Conservation (phyloP, 2,888 invertebrate species). For the Brenthis hecate region DNA sequence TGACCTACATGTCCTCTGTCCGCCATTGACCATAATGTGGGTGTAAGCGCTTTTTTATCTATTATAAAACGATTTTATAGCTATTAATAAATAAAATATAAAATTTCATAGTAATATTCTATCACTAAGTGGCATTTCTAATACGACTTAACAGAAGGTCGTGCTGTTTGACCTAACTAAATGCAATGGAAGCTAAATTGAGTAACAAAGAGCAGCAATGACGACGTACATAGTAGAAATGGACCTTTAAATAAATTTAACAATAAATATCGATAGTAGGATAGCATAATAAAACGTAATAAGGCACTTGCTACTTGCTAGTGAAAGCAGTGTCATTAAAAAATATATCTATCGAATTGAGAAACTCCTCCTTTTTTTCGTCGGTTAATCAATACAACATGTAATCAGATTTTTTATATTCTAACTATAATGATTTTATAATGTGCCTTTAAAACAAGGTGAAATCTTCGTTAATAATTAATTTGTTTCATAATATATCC, state of each 20-base stretch:
- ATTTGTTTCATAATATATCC: slow-evolving; percentile 7
- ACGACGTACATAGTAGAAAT: background rate
- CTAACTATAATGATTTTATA: background rate
- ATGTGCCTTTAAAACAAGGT: too few species aligned
- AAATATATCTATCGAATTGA: background rate
- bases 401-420: background rate
- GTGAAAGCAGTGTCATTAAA: slow-evolving; percentile 10
- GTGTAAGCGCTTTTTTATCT: slow-evolving; percentile 25
- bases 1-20: slow-evolving; percentile 35
- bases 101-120: background rate
- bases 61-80: slow-evolving; percentile 1
- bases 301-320: background rate
- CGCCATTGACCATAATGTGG: slow-evolving; percentile 34
- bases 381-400: too few species aligned
- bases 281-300: background rate
- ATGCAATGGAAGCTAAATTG: slow-evolving; percentile 18
- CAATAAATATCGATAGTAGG: background rate
- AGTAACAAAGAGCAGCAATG: slow-evolving; percentile 18
- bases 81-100: background rate
- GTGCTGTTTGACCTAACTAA: slow-evolving; percentile 23
- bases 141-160: slow-evolving; percentile 23
- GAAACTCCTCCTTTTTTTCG: too few species aligned
- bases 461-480: slow-evolving; percentile 1
- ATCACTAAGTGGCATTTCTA: slow-evolving; percentile 18
- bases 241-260: slow-evolving; percentile 2